Evolutionary conservation across 1,140 invertebrate genomes (phyloP).

Genomic region (Vollenhovia emeryi): DNA sequence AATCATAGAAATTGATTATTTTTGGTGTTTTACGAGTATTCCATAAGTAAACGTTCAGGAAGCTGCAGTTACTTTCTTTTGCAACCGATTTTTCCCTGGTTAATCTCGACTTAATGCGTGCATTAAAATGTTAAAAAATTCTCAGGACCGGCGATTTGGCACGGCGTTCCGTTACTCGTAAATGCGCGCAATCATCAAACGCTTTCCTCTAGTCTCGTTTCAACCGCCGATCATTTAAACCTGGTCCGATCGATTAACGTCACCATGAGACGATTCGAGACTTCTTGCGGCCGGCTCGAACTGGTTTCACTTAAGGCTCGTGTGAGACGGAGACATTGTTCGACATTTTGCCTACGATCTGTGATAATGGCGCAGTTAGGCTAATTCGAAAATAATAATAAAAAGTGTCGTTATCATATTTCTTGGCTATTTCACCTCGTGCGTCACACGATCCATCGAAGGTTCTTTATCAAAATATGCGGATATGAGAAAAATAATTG

Average conservation of each 20-base stretch:
- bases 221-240: conserved; percentile 4
- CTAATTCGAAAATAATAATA: background rate
- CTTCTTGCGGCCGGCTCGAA: conserved; percentile 59
- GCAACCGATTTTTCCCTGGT: background rate
- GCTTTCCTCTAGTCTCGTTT: background rate
- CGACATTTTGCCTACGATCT: conserved; percentile 40
- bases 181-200: background rate
- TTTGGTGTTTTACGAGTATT: background rate
- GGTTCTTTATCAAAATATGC: background rate
- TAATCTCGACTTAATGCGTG: background rate
- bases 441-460: background rate
- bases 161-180: conserved; percentile 1
- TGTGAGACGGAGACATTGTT: background rate
- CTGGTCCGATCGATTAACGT: conserved; percentile 65
- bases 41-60: background rate
- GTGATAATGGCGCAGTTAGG: conserved; percentile 18
- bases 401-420: background rate
- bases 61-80: background rate
- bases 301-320: conserved; percentile 64
- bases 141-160: background rate
- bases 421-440: background rate
- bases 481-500: background rate
- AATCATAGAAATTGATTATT: too few relatives aligned
- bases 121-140: background rate
- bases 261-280: conserved; percentile 55